Evolutionary conservation across 2,113 vertebrate genomes (phyloP), one percentile per base, ranked within the genome.

Genomic region (Megaleporinus macrocephalus): DNA sequence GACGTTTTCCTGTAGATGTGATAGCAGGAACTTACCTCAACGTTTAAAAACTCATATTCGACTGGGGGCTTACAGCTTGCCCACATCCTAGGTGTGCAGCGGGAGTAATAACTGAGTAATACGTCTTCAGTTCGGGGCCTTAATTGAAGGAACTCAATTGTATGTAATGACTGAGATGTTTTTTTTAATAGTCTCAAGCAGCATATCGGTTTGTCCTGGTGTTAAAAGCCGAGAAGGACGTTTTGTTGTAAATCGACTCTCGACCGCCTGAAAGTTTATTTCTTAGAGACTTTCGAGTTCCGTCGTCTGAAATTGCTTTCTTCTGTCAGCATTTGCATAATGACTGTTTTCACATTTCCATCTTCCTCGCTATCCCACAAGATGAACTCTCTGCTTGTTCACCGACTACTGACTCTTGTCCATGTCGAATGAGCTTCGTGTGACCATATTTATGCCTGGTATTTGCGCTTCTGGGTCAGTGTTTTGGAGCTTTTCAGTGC

Each of bases 401-500:
- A 69, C 47, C 44, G 33, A 18, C 24, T 49, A 44, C 9, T 41
- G 22, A 73, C 24, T 71, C 57, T 62, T 9, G 44, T 76, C 11
- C 76, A 59, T 71, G 24, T 47, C 4, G 41, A 81, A 61, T 33
- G 11, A 9, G 27, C 36, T 49, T 47, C 49, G 55, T 66, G 44
- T 63, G 27, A 44, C 55, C 55, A 76, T 26, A 76, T 30, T 62
- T 15, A 13, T 22, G 29, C 65, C 16, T 9, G 44, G 18, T 5
- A 57, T 62, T 30, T 66, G 24, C 14, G 29, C 41, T 20, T 71
- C 3, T 24, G 57, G 16, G 62, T 62, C n/a, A 41, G 5, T 29
- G 7, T 61, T 73, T 73, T 68, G 26, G 55, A 72, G n/a, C 81
- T 75, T 61, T 68, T 80, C 22, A 65, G 73, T 22, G 76, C 13